Base-by-base conservation (phyloP, 2,797 vertebrate species). In the Trachops cirrhosus region DNA sequence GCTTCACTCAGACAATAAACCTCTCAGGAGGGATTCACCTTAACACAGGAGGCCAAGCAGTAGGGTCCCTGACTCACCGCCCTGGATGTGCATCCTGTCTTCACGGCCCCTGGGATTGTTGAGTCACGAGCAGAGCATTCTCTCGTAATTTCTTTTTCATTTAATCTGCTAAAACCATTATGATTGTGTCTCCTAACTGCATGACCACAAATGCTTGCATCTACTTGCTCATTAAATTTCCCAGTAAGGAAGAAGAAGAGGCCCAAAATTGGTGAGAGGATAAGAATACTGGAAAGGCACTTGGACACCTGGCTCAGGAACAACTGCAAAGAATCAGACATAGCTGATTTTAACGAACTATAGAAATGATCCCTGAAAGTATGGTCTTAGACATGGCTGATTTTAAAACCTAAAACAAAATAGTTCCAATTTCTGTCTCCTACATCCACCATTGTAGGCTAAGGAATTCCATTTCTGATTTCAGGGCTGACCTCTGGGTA, bases 111-210 rank as follows among this genome's bases (percentile, higher is more conserved):
- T 83, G 67, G 59, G 34, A 44, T 41, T 67, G 41, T 12, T 96
- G 84, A 96, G 34, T 84, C 64, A 75, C 5, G 37, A 96, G 86
- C 50, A 67, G 22, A 37, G 44, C n/a, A 12, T 0, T 5, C 39
- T 26, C n/a, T 95, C 67, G 8, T 48, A 54, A 85, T 82, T 90
- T 89, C 15, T 50, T 84, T 70, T 9, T 68, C 80, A 39, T 54
- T 97, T 86, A 46, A 93, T 74, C 93, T 97, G 96, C 73, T 96
- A 89, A 97, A 95, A 39, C 32, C 44, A 96, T 89, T 95, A 96
- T 3, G 64, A 52, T 73, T 86, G 83, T 70, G 70, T 71, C 52
- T 68, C 87, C 68, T 14, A 46, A 62, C 44, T 2, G 84, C 75
- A 80, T 93, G 50, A 86, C n/a, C 68, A 77, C 80, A 91, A 73